Conservation (phyloP, 1,140 invertebrate species). For the Platyscapa corneri region DNA sequence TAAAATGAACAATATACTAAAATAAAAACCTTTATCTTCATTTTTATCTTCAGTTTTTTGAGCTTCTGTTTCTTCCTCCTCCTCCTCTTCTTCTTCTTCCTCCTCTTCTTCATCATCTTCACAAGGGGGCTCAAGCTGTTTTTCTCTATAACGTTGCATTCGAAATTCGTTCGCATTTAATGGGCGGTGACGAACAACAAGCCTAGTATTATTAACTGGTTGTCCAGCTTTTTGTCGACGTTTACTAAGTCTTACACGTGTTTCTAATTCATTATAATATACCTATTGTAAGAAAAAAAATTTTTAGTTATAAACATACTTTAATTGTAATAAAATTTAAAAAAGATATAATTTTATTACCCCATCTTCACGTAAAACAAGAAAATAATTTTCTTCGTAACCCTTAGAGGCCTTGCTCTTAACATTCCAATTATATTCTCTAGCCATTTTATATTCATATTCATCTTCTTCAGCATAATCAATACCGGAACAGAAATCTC, state of each 20-base stretch:
- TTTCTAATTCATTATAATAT: constrained; percentile 98
- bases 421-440: constrained; percentile 99
- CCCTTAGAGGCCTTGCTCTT: constrained; percentile 98
- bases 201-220: constrained; percentile 85
- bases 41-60: constrained; percentile 64
- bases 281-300: constrained; percentile 68
- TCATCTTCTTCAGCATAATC: constrained; percentile 94
- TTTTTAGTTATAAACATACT: constrained; percentile 1
- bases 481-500: constrained; percentile 84
- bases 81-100: constrained; percentile 71
- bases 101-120: constrained; percentile 84
- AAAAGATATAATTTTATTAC: constrained; percentile 63
- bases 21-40: constrained; percentile 62
- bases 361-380: constrained; percentile 92
- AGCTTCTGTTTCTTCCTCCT: constrained; percentile 66
- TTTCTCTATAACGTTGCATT: constrained; percentile 90
- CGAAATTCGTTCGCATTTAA: constrained; percentile 90
- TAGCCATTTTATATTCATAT: constrained; percentile 96
- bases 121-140: constrained; percentile 90
- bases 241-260: constrained; percentile 93
- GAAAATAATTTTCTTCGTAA: constrained; percentile 99
- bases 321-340: constrained; percentile 14
- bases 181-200: constrained; percentile 92
- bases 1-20: neutral
- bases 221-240: constrained; percentile 85